phyloP scores from a whole-genome alignment of 2,888 invertebrate species.

The Nomada flava region DNA sequence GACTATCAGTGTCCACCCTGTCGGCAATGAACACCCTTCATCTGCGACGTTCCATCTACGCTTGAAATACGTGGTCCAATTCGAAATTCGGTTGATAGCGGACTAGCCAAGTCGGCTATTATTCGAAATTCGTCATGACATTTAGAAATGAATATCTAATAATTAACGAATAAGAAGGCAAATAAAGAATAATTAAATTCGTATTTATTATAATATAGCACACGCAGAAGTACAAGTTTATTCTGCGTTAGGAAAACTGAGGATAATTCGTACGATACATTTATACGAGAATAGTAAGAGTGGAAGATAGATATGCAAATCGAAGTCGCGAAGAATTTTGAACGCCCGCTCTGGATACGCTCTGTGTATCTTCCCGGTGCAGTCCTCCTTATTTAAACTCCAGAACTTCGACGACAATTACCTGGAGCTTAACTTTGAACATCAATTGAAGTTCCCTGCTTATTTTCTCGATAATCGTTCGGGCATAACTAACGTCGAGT shows the following conservation, averaged over 20 bases:
- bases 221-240: no score
- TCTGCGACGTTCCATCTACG: conserved; percentile 16
- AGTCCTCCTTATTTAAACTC: neutral
- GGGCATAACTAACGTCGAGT: conserved; percentile 20
- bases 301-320: conserved; percentile 1
- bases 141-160: neutral
- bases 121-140: neutral
- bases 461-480: conserved; percentile 49
- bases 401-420: conserved; percentile 47
- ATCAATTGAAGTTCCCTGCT: conserved; percentile 49
- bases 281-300: neutral
- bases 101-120: neutral
- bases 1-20: conserved; percentile 46
- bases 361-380: neutral
- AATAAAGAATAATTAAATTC: no score
- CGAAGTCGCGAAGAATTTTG: conserved; percentile 27
- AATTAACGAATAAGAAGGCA: no score
- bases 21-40: conserved; percentile 40
- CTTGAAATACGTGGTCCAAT: conserved; percentile 12
- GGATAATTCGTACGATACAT: no score
- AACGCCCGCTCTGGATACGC: conserved; percentile 1
- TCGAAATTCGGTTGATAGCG: neutral
- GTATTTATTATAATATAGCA: no score
- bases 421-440: conserved; percentile 26
- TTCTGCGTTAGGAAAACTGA: no score